Base-by-base conservation (phyloP, 1,140 invertebrate genomes). In the Papilio polyxenes region DNA sequence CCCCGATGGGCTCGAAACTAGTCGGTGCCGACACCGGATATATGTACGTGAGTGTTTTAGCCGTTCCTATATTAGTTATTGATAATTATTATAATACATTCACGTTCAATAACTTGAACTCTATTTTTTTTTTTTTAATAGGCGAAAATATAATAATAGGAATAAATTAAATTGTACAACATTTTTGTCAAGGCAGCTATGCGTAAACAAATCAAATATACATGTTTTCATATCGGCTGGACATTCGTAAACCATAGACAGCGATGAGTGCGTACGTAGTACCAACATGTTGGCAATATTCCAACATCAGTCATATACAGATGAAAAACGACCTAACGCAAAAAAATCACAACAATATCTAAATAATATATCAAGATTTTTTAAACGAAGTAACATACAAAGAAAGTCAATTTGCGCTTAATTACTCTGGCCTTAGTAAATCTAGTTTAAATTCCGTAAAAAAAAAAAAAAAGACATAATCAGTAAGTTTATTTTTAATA, bases 301-400 rank as follows among this genome's bases (percentile, higher is more conserved):
- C 75, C 75, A 76, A 49, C 20, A 51, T 10, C 11, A 51, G 49
- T 49, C 75, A 53, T 77, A 53, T 56, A 77, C 20, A 49, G n/a
- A 51, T 56, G 75, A 77, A 53, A 77, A 77, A 77, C 20, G 11
- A 53, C n/a, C n/a, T 6, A 37, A 77, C 44, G 1, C n/a, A n/a
- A n/a, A n/a, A n/a, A n/a, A n/a, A n/a, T n/a, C n/a, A 72, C 65
- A 37, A 72, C 15, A 5, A 72, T 72, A 59, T 20, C 17, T 59
- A 20, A 59, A 59, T 59, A n/a, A 59, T 8, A 20, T n/a, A 17
- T 53, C 15, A 59, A 1, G 7, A n/a, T 59, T 59, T 59, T 59
- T 59, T 20, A 59, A n/a, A 59, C 56, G 0, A 20, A 59, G 9
- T 59, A 59, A 59, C 1, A n/a, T 6, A 51, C 9, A 51, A 10